Evolutionary conservation across 2,113 vertebrate species (phyloP).

Genomic region (Alexandromys fortis): DNA sequence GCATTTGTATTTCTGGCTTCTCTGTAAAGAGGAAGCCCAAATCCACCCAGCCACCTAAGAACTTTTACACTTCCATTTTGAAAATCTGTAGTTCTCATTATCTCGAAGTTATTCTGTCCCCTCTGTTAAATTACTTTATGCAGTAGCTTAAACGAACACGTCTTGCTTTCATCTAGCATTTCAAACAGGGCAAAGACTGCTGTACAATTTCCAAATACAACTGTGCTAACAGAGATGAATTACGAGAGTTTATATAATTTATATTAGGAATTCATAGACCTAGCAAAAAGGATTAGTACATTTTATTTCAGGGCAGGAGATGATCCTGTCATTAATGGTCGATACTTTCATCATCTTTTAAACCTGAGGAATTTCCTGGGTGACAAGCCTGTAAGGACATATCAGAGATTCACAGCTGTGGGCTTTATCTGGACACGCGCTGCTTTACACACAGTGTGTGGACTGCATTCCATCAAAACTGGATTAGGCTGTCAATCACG

Average conservation of each 20-base stretch:
- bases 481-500: conserved; percentile 99
- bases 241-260: conserved; percentile 99
- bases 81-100: conserved; percentile 93
- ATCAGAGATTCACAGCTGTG: conserved; percentile 99
- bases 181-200: conserved; percentile 95
- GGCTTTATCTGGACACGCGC: conserved; percentile 96
- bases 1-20: conserved; percentile 81
- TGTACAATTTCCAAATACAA: conserved; percentile 98
- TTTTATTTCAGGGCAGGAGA: conserved; percentile 99
- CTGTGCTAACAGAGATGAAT: conserved; percentile 99
- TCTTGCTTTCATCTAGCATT: conserved; percentile 96
- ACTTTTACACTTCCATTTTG: conserved; percentile 84
- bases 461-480: conserved; percentile 97
- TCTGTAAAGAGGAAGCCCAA: conserved; percentile 81
- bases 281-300: conserved; percentile 99
- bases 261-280: conserved; percentile 99
- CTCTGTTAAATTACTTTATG: conserved; percentile 94
- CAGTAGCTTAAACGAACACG: conserved; percentile 93
- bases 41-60: conserved; percentile 82
- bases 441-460: conserved; percentile 93
- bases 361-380: conserved; percentile 99
- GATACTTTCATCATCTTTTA: conserved; percentile 99
- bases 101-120: conserved; percentile 92
- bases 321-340: conserved; percentile 99
- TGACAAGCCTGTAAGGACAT: conserved; percentile 98